Base-by-base conservation (phyloP, 2,888 invertebrate species). In the Vannuccia rotundouncinata region DNA sequence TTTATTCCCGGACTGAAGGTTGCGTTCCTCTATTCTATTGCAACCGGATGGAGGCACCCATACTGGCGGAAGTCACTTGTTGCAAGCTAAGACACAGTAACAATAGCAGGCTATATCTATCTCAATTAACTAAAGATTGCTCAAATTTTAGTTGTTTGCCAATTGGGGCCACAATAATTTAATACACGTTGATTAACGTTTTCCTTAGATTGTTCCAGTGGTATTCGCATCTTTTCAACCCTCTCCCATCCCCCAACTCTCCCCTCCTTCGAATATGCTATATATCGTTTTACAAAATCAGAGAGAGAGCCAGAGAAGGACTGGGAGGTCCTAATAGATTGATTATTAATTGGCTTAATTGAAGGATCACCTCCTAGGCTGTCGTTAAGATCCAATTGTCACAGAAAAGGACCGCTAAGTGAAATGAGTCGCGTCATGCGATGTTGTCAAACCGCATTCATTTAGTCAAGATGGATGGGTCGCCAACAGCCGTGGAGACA, bases 261-360 rank as follows among this genome's bases (percentile, higher is more conserved):
- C n/a, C n/a, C n/a, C n/a, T n/a, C n/a, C n/a, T n/a, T n/a, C n/a
- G n/a, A 45, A 45, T 45, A 45, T 17, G 17, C 10, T 5, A 17
- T 10, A 10, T 45, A 45, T 45, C 45, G 5, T 13, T 66, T 5
- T 66, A n/a, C 66, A 22, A 66, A 66, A 5, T 66, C 66, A 22
- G 25, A 13, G 66, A 5, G 25, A 22, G 25, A 5, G 2, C 5
- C 5, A 5, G 5, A 66, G 66, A n/a, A n/a, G 25, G 66, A 13
- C 17, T n/a, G 22, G 45, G 45, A 45, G 45, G 45, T 45, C 45
- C 25, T 66, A 66, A 66, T 66, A 66, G 66, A 66, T 66, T 27
- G 66, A 22, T 66, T 66, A 66, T 66, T 66, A 66, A 66, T 66
- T 66, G 66, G 66, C 22, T 22, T 66, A 66, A 66, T 66, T 66